phyloP scores from a whole-genome alignment of 2,797 vertebrate species.

The Gephyroberyx darwinii region DNA sequence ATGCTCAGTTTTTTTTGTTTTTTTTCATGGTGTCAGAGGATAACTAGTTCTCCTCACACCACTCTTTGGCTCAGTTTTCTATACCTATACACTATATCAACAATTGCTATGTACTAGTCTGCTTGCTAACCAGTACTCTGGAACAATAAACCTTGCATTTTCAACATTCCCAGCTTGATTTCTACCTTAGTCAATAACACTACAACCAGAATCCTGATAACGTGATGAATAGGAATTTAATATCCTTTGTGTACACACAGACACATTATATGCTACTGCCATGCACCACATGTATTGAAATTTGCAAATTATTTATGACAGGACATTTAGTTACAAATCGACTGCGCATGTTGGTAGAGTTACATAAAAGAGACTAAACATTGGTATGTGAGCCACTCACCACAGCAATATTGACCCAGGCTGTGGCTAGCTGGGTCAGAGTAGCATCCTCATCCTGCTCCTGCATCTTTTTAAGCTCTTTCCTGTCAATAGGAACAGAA shows the following conservation, averaged over 20 bases:
- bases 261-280: not conserved
- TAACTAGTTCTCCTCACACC: not conserved
- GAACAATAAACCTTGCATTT: no score
- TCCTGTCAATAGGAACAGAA: constrained; percentile 76
- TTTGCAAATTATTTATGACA: constrained; percentile 18
- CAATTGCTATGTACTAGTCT: not conserved
- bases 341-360: not conserved
- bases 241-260: not conserved
- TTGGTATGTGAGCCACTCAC: constrained; percentile 75
- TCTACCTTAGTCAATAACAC: constrained; percentile 1
- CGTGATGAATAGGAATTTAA: constrained; percentile 7
- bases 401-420: constrained; percentile 93
- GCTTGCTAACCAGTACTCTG: no score
- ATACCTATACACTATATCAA: not conserved
- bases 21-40: not conserved
- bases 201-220: not conserved
- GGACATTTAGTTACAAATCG: not conserved
- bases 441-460: constrained; percentile 97
- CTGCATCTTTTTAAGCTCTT: constrained; percentile 98
- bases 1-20: not conserved
- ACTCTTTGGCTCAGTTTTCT: not conserved
- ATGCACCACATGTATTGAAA: not conserved
- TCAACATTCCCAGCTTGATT: not conserved
- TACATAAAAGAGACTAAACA: not conserved
- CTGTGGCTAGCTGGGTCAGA: constrained; percentile 93